Percentiles rank a stretch among this genome's conserved stretches.
phyloP scores from a whole-genome alignment of 2,888 invertebrate species.

The Ferdinandea cuprea region DNA sequence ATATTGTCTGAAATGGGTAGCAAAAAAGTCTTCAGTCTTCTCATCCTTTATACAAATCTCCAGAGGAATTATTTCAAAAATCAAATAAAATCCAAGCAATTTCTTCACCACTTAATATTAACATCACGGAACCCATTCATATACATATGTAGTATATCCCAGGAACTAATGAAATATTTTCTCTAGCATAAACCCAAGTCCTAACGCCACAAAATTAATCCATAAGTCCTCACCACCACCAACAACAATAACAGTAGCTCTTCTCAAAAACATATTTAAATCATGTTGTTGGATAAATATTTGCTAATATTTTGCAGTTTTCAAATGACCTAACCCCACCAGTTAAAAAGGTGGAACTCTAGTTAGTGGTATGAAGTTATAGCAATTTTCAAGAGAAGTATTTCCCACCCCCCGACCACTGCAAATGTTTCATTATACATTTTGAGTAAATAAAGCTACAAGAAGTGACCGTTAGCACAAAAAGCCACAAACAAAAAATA shows the following conservation, averaged over 20 bases:
- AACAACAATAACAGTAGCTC: slow-evolving; percentile 3
- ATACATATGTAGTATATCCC: background rate
- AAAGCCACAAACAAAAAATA: slow-evolving; percentile 9
- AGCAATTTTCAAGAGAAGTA: slow-evolving; percentile 40
- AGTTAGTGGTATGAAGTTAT: slow-evolving; percentile 37
- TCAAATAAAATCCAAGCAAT: background rate
- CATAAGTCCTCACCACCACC: too few species aligned
- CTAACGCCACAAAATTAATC: slow-evolving; percentile 44
- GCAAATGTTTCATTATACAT: slow-evolving; percentile 64
- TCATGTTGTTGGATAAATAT: slow-evolving; percentile 62
- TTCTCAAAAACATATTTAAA: slow-evolving; percentile 55
- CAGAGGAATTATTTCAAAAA: background rate
- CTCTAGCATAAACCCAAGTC: slow-evolving; percentile 13
- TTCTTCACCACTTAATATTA: background rate
- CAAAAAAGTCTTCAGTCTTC: too few species aligned
- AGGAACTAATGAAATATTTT: slow-evolving; percentile 45
- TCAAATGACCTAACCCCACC: slow-evolving; percentile 39
- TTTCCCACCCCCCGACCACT: slow-evolving; percentile 32
- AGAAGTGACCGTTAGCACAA: slow-evolving; percentile 21
- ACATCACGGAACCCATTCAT: too few species aligned
- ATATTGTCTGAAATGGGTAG: too few species aligned
- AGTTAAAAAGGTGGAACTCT: slow-evolving; percentile 43
- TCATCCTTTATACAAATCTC: background rate
- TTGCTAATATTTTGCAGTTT: slow-evolving; percentile 62
- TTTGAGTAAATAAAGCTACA: slow-evolving; percentile 60